Evolutionary conservation across 2,113 vertebrate genomes (phyloP), one percentile per base, ranked within the genome.

Genomic region (Leucosticte australis): DNA sequence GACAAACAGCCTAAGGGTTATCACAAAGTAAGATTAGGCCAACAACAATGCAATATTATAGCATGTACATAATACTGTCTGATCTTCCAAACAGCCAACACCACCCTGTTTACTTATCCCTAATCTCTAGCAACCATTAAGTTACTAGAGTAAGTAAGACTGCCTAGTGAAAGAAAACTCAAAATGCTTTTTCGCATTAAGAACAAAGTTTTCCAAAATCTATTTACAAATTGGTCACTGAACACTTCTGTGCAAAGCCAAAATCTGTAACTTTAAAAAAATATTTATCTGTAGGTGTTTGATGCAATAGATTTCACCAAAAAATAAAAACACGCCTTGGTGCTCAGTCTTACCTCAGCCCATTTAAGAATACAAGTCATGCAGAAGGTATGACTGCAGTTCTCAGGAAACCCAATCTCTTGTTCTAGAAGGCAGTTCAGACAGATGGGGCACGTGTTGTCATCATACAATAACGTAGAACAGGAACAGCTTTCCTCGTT

Each of bases 311-410:
- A 63, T 67, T 49, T 55, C 18, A 84, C 55, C 44, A n/a, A 81
- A 84, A 89, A 80, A 77, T 52, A 87, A 87, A 57, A 26, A 42
- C 33, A 68, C 20, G 28, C 5, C 8, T 75, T 92, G 33, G 53
- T 71, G 91, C 35, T 95, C 42, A 93, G 39, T 88, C 96, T 98
- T 97, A 99, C 99, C 98, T 99, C 98, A 89, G 99, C 99, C 99
- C 99, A 99, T 33, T 98, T 99, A 90, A 99, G 98, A 95, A 99
- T 99, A 92, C 99, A 99, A 93, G 98, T 91, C 82, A 99, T 97
- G 97, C 99, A 99, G 97, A 99, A 99, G 94, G 98, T 96, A 80
- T 99, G 99, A 96, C 95, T 98, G 98, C 99, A 99, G 96, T 97
- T 98, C 97, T 99, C 98, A 18, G 99, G 99, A 97, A 99, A 98